phyloP scores from a whole-genome alignment of 1,140 invertebrate species.

The Bombus sylvicola region DNA sequence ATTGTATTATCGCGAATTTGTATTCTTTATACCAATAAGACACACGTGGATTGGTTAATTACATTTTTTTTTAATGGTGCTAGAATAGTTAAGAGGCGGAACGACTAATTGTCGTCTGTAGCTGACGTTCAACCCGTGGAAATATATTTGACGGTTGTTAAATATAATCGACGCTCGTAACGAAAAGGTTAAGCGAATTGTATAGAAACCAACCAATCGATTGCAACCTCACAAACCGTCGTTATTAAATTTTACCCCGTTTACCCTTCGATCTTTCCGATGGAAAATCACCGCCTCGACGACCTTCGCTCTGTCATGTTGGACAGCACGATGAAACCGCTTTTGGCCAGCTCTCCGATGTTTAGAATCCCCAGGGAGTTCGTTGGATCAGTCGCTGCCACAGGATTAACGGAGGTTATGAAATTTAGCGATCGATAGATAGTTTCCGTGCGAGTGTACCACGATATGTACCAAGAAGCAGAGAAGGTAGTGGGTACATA shows the following conservation, averaged over 20 bases:
- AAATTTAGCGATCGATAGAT: slow-evolving; percentile 34
- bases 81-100: no score
- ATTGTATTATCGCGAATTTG: no score
- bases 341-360: not conserved
- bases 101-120: no score
- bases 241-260: slow-evolving; percentile 5
- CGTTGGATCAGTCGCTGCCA: not conserved
- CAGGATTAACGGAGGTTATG: slow-evolving; percentile 28
- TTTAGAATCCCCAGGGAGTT: slow-evolving; percentile 12
- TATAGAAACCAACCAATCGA: not conserved
- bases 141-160: no score
- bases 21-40: no score
- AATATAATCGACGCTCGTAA: no score
- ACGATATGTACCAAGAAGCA: slow-evolving; percentile 14
- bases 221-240: not conserved
- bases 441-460: slow-evolving; percentile 10
- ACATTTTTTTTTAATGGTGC: no score
- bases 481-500: not conserved
- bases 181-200: not conserved
- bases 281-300: not conserved
- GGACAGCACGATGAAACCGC: not conserved
- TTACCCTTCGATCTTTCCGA: not conserved
- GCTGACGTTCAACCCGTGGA: no score
- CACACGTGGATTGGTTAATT: no score
- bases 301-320: not conserved